Evolutionary conservation across 1,140 invertebrate genomes (phyloP).

Genomic region (Aphaenogaster rudis): DNA sequence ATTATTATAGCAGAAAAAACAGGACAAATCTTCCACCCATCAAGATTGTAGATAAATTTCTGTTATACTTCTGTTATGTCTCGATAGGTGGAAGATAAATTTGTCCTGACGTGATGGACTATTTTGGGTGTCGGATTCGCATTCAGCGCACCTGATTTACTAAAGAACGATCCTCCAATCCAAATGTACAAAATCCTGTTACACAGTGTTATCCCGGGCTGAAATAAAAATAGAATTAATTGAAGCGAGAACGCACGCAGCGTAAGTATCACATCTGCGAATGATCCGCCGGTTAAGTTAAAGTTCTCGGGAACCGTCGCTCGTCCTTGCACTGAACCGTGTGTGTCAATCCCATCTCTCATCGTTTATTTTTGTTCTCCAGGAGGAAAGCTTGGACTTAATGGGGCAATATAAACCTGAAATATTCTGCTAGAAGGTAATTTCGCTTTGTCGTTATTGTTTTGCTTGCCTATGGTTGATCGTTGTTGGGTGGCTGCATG

Average conservation of each 20-base stretch:
- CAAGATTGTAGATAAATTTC: no score
- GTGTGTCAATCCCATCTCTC: constrained; percentile 73
- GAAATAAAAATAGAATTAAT: neutral
- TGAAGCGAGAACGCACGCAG: neutral
- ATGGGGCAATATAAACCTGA: constrained; percentile 94
- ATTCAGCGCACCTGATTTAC: no score
- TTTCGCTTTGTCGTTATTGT: constrained; percentile 85
- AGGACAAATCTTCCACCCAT: no score
- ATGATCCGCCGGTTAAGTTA: neutral
- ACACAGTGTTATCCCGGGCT: neutral
- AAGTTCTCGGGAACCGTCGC: neutral
- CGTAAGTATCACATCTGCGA: neutral
- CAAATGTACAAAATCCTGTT: no score
- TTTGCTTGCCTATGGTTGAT: constrained; percentile 77
- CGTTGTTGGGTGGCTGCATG: constrained; percentile 76
- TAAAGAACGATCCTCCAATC: no score
- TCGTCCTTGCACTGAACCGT: constrained; percentile 70
- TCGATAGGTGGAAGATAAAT: no score
- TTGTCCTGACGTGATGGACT: no score
- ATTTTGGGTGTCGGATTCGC: no score
- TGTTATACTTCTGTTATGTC: no score
- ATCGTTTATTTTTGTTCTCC: constrained; percentile 88
- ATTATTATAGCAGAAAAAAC: no score
- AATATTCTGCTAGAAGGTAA: constrained; percentile 94
- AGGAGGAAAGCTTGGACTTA: constrained; percentile 94